Evolutionary conservation across 1,140 invertebrate species (phyloP).

Genomic region (Drosophila hydei): DNA sequence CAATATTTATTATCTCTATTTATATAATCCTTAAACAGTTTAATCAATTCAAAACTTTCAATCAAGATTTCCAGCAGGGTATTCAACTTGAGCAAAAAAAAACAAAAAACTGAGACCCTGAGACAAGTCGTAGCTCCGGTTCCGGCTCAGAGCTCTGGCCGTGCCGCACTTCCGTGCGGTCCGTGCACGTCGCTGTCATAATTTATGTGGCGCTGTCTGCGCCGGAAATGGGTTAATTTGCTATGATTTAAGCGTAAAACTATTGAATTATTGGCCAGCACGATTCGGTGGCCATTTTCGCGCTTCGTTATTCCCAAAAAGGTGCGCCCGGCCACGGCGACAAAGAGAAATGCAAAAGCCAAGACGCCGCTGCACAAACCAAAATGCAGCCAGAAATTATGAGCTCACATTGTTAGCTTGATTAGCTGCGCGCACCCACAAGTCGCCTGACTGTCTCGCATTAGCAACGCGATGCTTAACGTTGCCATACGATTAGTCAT

Average conservation of each 20-base stretch:
- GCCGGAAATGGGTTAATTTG: constrained; percentile 82
- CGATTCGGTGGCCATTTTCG: constrained; percentile 64
- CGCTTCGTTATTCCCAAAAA: constrained; percentile 48
- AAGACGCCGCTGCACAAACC: not conserved
- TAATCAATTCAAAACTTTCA: too few relatives aligned
- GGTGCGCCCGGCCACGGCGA: constrained; percentile 35
- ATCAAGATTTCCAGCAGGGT: not conserved
- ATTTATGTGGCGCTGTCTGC: constrained; percentile 80
- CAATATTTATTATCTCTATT: too few relatives aligned
- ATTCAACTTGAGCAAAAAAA: not conserved
- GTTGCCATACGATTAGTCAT: constrained; percentile 1
- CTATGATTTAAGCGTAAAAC: constrained; percentile 82
- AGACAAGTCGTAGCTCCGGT: constrained; percentile 10
- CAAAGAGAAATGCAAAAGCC: not conserved
- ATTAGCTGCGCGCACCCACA: constrained; percentile 39
- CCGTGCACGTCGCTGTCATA: constrained; percentile 56
- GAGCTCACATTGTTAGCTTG: constrained; percentile 3
- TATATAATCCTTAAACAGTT: too few relatives aligned
- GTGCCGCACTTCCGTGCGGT: not conserved
- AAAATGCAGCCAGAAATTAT: constrained; percentile 53
- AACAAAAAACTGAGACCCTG: not conserved
- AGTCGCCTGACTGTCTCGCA: constrained; percentile 47
- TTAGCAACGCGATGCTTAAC: constrained; percentile 35
- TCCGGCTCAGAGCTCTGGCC: constrained; percentile 2
- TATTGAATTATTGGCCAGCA: constrained; percentile 78